Conservation (phyloP, 2,888 invertebrate species). For the Parochlus steinenii region DNA sequence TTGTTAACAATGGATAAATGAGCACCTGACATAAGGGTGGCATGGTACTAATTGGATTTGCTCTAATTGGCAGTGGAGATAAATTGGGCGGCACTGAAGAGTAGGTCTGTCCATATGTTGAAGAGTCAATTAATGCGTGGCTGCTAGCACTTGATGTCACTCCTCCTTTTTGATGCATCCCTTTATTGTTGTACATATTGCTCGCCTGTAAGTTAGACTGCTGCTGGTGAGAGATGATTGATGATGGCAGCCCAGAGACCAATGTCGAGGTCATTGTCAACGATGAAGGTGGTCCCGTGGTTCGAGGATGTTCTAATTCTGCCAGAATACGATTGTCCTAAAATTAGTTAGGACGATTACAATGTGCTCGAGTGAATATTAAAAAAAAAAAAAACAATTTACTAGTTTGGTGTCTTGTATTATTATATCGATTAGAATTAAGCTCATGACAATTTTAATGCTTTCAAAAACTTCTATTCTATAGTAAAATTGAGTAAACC, state of each 20-base stretch:
- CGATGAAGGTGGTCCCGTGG: slow-evolving; percentile 24
- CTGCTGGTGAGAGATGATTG: slow-evolving; percentile 8
- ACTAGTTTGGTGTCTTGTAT: too few species aligned
- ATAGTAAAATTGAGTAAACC: slow-evolving; percentile 2
- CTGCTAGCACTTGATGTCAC: slow-evolving; percentile 52
- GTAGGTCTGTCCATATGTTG: too few species aligned
- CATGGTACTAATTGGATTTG: slow-evolving; percentile 31
- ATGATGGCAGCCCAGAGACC: slow-evolving; percentile 14
- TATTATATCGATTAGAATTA: too few species aligned
- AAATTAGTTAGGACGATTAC: slow-evolving; percentile 10
- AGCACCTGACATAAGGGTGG: slow-evolving; percentile 31
- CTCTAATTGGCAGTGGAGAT: slow-evolving; percentile 28
- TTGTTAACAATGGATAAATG: too few species aligned
- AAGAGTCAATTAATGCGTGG: slow-evolving; percentile 44
- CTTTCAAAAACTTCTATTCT: too few species aligned
- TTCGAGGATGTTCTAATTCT: slow-evolving; percentile 69
- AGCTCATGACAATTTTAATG: too few species aligned
- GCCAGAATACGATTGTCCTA: slow-evolving; percentile 69
- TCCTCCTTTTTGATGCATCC: too few species aligned
- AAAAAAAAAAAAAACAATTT: too few species aligned
- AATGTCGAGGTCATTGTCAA: slow-evolving; percentile 21
- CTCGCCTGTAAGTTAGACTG: slow-evolving; percentile 9
- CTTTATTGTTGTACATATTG: slow-evolving; percentile 16
- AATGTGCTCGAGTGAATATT: too few species aligned
- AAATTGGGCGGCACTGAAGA: slow-evolving; percentile 20